Evolutionary conservation across 1,140 invertebrate genomes (phyloP), one percentile per base, ranked within the genome.

Genomic region (Sminthurides bifidus): DNA sequence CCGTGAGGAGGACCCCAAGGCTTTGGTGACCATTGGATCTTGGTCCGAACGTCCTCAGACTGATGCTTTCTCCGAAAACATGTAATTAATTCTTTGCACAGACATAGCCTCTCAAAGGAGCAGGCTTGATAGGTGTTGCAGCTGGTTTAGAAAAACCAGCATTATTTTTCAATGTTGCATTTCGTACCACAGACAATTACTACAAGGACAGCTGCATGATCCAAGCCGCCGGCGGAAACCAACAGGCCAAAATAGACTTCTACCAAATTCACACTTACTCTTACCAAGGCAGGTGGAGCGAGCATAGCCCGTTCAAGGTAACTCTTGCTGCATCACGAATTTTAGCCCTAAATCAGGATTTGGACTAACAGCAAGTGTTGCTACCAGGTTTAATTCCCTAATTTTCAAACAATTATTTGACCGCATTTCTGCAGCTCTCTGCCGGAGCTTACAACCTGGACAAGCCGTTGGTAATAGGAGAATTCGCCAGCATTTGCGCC

Each of bases 381-480:
- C 10, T 24, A 27, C 8, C 21, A 24, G 8, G 14, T 27, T 27
- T 26, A 14, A 21, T 26, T 26, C 6, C 29, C 23, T 27, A 12
- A 12, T 49, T 43, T 43, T 14, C 14, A 27, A 3, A 31, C 2
- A 3, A 44, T 27, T 6, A 48, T 24, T 24, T 24, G 23, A 24
- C 19, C 12, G 1, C 24, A 45, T 45, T 6, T 30, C 14, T 54
- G 1, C n/a, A 33, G 69, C 66, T 71, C n/a, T 38, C 52, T 6
- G 59, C 59, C n/a, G 33, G 29, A n/a, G 65, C 64, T 15, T 72
- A 68, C 53, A 56, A 58, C 12, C 60, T 71, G 1, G 59, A 68
- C 53, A 73, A 72, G 52, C 72, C 71, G 0, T 50, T 72, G n/a
- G 64, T 73, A 4, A 69, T 74, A 23, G 71, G 70, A 14, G 72